phyloP scores from a whole-genome alignment of 2,113 vertebrate genomes.

The Chaetops frenatus region DNA sequence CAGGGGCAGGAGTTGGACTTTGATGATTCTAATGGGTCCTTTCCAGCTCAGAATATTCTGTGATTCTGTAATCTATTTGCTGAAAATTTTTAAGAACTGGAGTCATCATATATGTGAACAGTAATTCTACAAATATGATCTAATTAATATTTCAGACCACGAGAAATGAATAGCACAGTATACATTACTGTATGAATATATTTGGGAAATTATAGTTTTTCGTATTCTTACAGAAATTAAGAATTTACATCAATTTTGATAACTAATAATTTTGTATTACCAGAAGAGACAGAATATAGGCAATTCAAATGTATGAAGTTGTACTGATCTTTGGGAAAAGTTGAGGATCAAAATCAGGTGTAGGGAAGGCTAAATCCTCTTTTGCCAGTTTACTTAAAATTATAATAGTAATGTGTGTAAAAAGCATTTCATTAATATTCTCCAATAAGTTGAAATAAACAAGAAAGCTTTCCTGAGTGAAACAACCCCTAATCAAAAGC shows the following conservation, averaged over 20 bases:
- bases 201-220: not conserved
- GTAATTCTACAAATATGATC: not conserved
- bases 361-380: not conserved
- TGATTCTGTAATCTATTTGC: not conserved
- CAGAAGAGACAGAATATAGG: not conserved
- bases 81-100: not conserved
- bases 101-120: not conserved
- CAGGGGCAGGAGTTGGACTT: not conserved
- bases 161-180: not conserved
- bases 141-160: not conserved
- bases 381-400: not conserved
- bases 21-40: not conserved
- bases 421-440: not conserved
- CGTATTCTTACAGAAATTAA: not conserved
- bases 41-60: not conserved
- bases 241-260: not conserved
- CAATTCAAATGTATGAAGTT: not conserved
- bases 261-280: not conserved
- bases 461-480: not conserved
- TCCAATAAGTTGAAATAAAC: not conserved
- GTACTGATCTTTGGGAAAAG: not conserved
- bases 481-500: slow-evolving; percentile 12
- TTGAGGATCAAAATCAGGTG: not conserved
- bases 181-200: not conserved
- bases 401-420: not conserved